Conservation (phyloP, 2,888 invertebrate genomes). For the Dicycla oo region DNA sequence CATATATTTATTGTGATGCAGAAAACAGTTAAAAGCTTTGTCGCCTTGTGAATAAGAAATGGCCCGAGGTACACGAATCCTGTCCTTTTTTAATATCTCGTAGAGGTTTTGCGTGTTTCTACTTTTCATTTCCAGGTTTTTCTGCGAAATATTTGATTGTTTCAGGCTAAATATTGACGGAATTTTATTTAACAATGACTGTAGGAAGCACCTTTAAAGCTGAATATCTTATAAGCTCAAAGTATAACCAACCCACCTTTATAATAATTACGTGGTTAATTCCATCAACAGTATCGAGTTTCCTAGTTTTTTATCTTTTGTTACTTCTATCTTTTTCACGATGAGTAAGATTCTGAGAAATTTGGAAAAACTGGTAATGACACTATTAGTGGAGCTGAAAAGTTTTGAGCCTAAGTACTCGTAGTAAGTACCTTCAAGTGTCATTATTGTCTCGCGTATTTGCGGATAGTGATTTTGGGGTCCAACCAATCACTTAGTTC, state of each 20-base stretch:
- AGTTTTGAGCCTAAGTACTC: no score
- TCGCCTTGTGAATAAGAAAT: constrained; percentile 40
- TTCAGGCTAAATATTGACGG: not conserved
- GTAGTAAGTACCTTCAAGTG: no score
- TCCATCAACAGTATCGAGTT: not conserved
- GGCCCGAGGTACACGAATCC: not conserved
- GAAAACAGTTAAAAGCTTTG: constrained; percentile 48
- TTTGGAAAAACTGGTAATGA: not conserved
- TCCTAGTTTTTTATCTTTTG: not conserved
- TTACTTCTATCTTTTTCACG: not conserved
- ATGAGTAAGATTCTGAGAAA: not conserved
- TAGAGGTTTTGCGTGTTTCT: constrained; percentile 8
- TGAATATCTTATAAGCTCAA: not conserved
- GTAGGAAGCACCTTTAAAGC: not conserved
- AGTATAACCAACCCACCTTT: not conserved
- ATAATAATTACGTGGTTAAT: not conserved
- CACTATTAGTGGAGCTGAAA: no score
- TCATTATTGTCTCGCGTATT: no score
- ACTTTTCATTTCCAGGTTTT: not conserved
- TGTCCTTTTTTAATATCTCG: not conserved
- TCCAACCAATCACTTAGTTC: no score
- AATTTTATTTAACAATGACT: not conserved
- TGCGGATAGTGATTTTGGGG: no score
- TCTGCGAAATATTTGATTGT: not conserved
- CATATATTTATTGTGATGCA: constrained; percentile 43